A percentile compares a stretch with the other conserved stretches of the same genome.
Evolutionary conservation across 2,888 invertebrate genomes (phyloP).

Genomic region (Minunthozetes semirufus): DNA sequence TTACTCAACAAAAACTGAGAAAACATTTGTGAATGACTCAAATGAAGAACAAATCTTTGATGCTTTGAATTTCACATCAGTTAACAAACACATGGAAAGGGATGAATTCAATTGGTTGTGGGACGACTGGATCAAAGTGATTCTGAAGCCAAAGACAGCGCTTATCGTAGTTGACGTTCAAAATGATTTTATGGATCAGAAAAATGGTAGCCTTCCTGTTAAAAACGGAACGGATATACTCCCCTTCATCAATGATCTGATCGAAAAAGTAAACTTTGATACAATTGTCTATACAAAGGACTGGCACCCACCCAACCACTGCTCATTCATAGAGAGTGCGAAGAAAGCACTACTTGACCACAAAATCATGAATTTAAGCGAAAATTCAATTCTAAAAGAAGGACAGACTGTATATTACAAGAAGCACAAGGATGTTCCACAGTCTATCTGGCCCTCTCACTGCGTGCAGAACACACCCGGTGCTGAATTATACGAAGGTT

Average conservation of each 20-base stretch:
- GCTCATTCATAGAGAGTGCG: slow-evolving; percentile 80
- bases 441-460: slow-evolving; percentile 91
- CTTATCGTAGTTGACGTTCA: slow-evolving; percentile 92
- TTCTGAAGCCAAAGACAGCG: slow-evolving; percentile 75
- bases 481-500: slow-evolving; percentile 77
- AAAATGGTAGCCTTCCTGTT: slow-evolving; percentile 83
- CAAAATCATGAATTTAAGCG: neutral
- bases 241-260: slow-evolving; percentile 76
- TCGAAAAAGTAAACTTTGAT: slow-evolving; percentile 74
- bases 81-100: neutral
- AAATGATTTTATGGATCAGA: slow-evolving; percentile 96
- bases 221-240: slow-evolving; percentile 84
- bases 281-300: slow-evolving; percentile 86
- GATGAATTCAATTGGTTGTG: slow-evolving; percentile 72
- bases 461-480: slow-evolving; percentile 95
- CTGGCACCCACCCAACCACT: slow-evolving; percentile 94
- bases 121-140: slow-evolving; percentile 78
- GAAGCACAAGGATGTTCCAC: slow-evolving; percentile 62
- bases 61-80: neutral
- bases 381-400: slow-evolving; percentile 45
- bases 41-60: neutral
- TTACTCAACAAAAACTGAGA: neutral
- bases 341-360: neutral
- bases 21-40: neutral
- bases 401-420: slow-evolving; percentile 90